phyloP scores from a whole-genome alignment of 2,113 vertebrate genomes.

The Cygnus buccinator region DNA sequence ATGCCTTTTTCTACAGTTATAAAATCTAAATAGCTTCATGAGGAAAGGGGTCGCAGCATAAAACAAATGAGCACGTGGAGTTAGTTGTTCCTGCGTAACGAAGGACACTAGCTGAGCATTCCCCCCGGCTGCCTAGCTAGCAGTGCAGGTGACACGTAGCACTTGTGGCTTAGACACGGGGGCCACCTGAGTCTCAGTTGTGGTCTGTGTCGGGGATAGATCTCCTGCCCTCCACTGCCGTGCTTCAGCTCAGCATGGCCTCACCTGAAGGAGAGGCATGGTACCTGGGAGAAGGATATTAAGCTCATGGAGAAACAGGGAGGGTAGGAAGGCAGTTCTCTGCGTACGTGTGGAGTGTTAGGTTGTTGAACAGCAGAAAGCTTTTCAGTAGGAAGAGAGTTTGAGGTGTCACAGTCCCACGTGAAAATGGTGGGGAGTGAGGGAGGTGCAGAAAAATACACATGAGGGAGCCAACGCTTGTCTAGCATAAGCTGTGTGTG shows the following conservation, averaged over 20 bases:
- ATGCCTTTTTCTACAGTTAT: background rate
- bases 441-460: fast-evolving
- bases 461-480: background rate
- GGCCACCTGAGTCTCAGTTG: background rate
- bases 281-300: background rate
- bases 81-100: background rate
- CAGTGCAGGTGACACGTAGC: background rate
- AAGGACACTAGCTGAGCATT: background rate
- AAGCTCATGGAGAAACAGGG: fast-evolving
- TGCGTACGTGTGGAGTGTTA: background rate
- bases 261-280: background rate
- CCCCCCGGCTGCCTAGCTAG: fast-evolving
- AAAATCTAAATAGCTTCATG: background rate
- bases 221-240: background rate
- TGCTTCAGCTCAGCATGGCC: background rate
- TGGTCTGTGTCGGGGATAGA: background rate
- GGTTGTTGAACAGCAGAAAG: background rate
- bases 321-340: background rate
- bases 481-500: background rate
- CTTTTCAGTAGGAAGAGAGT: background rate
- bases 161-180: background rate
- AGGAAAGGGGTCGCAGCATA: background rate
- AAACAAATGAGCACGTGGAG: background rate
- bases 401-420: background rate
- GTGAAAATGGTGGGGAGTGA: background rate